A percentile compares a stretch with the other conserved stretches of the same genome.
phyloP scores from a whole-genome alignment of 2,113 vertebrate genomes.

The Oryzias celebensis region DNA sequence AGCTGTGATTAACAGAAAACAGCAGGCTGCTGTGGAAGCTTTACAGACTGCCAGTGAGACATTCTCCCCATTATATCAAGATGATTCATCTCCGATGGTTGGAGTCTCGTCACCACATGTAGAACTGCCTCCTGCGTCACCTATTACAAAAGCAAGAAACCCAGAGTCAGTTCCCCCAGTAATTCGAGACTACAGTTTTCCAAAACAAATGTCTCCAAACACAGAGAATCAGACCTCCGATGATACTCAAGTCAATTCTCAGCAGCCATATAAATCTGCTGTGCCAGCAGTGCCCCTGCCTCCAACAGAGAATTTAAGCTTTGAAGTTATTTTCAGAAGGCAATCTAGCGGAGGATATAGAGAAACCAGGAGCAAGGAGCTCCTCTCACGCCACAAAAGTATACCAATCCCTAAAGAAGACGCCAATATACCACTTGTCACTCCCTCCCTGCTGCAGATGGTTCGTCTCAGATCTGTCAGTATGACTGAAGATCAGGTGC shows the following conservation, averaged over 20 bases:
- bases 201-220: slow-evolving; percentile 24
- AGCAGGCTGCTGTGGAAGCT: not conserved
- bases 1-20: slow-evolving; percentile 4
- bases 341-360: slow-evolving; percentile 58
- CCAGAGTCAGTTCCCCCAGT: slow-evolving; percentile 2
- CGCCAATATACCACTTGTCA: slow-evolving; percentile 87
- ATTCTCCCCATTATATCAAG: slow-evolving; percentile 10
- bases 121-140: slow-evolving; percentile 21
- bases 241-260: slow-evolving; percentile 9
- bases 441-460: slow-evolving; percentile 93
- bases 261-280: slow-evolving; percentile 5
- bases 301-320: slow-evolving; percentile 53
- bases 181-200: not conserved
- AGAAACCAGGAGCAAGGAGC: slow-evolving; percentile 77
- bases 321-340: slow-evolving; percentile 67
- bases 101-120: slow-evolving; percentile 9
- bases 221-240: slow-evolving; percentile 33
- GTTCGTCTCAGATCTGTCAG: slow-evolving; percentile 88
- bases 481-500: slow-evolving; percentile 59
- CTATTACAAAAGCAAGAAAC: slow-evolving; percentile 15
- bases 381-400: slow-evolving; percentile 73
- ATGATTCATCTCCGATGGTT: slow-evolving; percentile 17
- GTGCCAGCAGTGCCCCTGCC: slow-evolving; percentile 28
- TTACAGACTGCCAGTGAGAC: slow-evolving; percentile 11
- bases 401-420: slow-evolving; percentile 82